Evolutionary conservation across 2,888 invertebrate genomes (phyloP), one percentile per base, ranked within the genome.

Genomic region (Dolomedes plantarius): DNA sequence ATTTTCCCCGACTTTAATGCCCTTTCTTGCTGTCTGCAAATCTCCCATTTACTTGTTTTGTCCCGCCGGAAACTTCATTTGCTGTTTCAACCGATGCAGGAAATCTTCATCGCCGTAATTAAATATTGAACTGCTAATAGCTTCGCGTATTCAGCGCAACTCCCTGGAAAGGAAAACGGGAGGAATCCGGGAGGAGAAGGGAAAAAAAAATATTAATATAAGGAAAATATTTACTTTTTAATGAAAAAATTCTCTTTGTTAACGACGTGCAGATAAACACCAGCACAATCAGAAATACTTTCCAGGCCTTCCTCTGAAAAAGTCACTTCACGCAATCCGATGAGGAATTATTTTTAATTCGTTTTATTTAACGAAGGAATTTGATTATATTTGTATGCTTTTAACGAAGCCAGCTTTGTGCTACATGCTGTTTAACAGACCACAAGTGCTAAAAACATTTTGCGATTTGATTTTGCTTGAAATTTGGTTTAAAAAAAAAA

Each of bases 1-100:
- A 82, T 82, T 81, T 76, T 46, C 46, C 41, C 68, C 36, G 32
- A 32, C 67, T 67, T 67, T 67, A 67, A 67, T 67, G 67, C 67
- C 32, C 32, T 19, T 67, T 67, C 7, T 16, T 6, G 56, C 56
- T 56, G 56, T 56, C 56, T 56, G 56, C 56, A 23, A 23, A 56
- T 56, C 56, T 56, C 56, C 3, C 23, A 23, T 56, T 56, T 56
- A 23, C 56, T 56, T 56, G 56, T 56, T 56, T 56, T 56, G 56
- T 56, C 56, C 56, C 3, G 19, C 13, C 56, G 6, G 56, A 56
- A 56, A 56, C 56, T 56, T 56, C 56, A 56, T 56, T 56, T 56
- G 56, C 56, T 23, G 56, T 56, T 56, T 23, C 56, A 56, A 56
- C 3, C 56, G 1, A 46, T 46, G 41, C 41, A 46, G 9, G 56